Evolutionary conservation across 2,797 vertebrate species (phyloP).

Genomic region (Fistularia tabacaria): DNA sequence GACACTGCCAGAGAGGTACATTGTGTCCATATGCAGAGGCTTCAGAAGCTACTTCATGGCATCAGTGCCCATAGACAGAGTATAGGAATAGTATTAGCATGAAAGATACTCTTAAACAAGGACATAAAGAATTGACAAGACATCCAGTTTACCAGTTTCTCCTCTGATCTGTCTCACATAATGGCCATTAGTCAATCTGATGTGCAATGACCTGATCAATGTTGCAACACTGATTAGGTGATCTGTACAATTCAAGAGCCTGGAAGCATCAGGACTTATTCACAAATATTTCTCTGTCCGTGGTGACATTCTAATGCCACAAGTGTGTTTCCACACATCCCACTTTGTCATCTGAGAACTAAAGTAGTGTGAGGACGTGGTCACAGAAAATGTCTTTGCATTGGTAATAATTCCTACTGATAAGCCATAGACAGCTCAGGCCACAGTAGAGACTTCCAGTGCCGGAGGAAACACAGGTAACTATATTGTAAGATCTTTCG

Average conservation of each 20-base stretch:
- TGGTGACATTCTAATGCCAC: constrained; percentile 16
- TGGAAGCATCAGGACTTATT: background rate
- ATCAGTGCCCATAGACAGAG: constrained; percentile 43
- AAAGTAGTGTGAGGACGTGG: constrained; percentile 10
- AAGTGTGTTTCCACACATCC: constrained; percentile 10
- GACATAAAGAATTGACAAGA: background rate
- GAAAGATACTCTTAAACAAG: background rate
- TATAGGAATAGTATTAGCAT: background rate
- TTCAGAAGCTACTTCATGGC: constrained; percentile 38
- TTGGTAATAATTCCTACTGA: constrained; percentile 33
- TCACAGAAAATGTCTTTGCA: constrained; percentile 38
- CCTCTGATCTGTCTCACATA: background rate
- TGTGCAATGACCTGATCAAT: constrained; percentile 10
- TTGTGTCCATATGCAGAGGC: constrained; percentile 14
- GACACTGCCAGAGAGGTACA: constrained; percentile 14
- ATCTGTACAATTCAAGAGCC: background rate
- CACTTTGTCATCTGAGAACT: constrained; percentile 28
- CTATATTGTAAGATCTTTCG: background rate
- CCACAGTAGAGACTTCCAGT: constrained; percentile 9
- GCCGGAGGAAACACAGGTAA: no score
- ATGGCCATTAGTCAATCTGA: constrained; percentile 8
- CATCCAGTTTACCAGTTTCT: background rate
- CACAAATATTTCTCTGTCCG: background rate
- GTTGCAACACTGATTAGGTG: background rate
- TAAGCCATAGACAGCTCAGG: constrained; percentile 32